Percentiles rank a stretch among this genome's conserved stretches.
These are phyloP conservation scores for Psophia crepitans DNA, from an alignment of 2,113 vertebrate genomes.

Conservation along the genomic window DNA sequence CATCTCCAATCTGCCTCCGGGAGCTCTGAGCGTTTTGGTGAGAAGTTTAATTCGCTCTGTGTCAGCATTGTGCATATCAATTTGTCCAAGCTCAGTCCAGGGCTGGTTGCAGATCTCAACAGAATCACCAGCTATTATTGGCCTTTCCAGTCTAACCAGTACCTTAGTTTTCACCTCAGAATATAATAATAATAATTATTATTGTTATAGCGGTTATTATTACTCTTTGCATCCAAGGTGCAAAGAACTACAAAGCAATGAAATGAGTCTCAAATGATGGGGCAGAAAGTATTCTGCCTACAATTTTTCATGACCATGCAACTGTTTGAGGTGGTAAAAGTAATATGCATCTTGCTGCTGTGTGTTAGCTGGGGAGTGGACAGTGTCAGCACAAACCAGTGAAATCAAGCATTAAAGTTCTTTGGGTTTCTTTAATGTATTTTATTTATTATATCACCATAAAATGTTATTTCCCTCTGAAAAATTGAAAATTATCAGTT, in stretches of 20 bases:
- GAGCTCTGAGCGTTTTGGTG: not conserved
- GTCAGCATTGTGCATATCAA: not conserved
- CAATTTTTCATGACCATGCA: not conserved
- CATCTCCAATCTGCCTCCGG: not conserved
- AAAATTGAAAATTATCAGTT: slow-evolving; percentile 1
- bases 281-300: not conserved
- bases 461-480: not conserved
- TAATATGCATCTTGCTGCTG: not conserved
- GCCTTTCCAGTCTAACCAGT: not conserved
- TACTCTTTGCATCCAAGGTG: not conserved
- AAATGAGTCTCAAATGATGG: not conserved
- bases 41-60: not conserved
- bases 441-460: not conserved
- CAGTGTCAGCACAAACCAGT: not conserved
- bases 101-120: not conserved
- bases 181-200: not conserved
- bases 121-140: not conserved
- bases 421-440: not conserved
- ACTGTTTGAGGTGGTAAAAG: not conserved
- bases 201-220: not conserved
- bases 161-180: not conserved
- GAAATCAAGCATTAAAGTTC: not conserved
- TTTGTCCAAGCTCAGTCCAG: not conserved
- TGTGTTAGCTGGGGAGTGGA: not conserved
- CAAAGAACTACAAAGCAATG: not conserved